These are phyloP conservation scores for Lytechinus pictus DNA, from an alignment of 35 echinoderm and acorn worm genomes.

Conservation along the genomic window DNA sequence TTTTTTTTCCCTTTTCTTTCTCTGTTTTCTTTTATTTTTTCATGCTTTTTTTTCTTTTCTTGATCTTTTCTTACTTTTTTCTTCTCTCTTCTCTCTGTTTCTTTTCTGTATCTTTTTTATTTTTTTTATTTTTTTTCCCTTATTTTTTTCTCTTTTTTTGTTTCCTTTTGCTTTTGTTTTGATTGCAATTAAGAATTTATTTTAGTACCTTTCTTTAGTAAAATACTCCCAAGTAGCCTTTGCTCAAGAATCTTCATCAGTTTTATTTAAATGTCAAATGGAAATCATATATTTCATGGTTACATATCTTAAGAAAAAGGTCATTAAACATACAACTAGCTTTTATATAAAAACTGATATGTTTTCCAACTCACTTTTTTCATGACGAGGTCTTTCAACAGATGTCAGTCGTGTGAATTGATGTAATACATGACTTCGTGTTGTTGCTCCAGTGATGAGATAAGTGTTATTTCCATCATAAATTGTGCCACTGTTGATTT, in stretches of 20 bases:
- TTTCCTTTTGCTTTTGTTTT: too few relatives aligned
- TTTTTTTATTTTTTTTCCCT: too few relatives aligned
- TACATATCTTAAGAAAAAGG: background rate
- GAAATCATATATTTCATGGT: background rate
- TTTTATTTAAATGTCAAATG: too few relatives aligned
- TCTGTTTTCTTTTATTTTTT: too few relatives aligned
- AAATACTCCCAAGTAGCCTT: background rate
- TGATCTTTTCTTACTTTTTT: too few relatives aligned
- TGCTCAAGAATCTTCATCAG: background rate
- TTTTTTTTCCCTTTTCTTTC: too few relatives aligned
- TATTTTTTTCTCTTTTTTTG: too few relatives aligned
- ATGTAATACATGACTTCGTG: background rate
- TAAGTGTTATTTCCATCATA: slow-evolving; percentile 9
- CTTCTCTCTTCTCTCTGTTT: too few relatives aligned
- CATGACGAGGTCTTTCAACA: background rate
- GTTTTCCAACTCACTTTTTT: slow-evolving; percentile 22
- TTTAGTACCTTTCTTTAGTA: too few relatives aligned
- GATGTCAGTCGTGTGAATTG: background rate
- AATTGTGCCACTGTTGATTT: slow-evolving; percentile 6
- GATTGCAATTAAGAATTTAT: too few relatives aligned
- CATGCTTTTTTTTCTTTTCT: too few relatives aligned
- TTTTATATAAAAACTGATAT: background rate
- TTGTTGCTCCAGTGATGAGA: background rate
- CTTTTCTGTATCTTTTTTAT: too few relatives aligned
- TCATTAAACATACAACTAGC: background rate